Conservation (phyloP, 2,797 vertebrate genomes). For the Pseudochaenichthys georgianus region DNA sequence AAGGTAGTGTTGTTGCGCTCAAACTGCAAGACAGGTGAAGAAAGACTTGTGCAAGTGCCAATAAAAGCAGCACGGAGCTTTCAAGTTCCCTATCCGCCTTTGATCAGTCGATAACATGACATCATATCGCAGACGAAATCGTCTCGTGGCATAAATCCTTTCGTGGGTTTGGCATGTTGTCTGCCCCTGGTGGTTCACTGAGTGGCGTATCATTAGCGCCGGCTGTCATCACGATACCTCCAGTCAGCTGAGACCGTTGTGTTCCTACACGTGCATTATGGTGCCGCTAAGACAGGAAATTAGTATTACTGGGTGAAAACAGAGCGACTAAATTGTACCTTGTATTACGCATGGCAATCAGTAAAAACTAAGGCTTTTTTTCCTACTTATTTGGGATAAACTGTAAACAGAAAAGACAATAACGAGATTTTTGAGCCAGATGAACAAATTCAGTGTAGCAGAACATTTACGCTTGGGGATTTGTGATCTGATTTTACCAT, state of each 20-base stretch:
- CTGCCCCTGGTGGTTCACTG: conserved; percentile 67
- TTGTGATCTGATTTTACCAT: conserved; percentile 43
- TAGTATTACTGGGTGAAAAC: conserved; percentile 19
- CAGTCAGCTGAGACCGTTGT: conserved; percentile 39
- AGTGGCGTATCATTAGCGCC: conserved; percentile 69
- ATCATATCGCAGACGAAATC: conserved; percentile 38
- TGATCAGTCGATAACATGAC: conserved; percentile 64
- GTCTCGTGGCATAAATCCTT: conserved; percentile 46
- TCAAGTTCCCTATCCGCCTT: conserved; percentile 57
- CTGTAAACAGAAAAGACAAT: neutral
- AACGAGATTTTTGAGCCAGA: conserved; percentile 14
- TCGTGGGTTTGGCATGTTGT: conserved; percentile 59
- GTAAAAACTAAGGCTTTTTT: neutral
- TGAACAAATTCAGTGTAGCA: conserved; percentile 11
- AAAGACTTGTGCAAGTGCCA: conserved; percentile 41
- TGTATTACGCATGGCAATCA: neutral
- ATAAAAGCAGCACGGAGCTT: conserved; percentile 45
- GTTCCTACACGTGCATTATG: conserved; percentile 19
- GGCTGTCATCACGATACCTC: conserved; percentile 57
- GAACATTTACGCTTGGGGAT: conserved; percentile 29
- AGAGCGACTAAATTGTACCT: conserved; percentile 8
- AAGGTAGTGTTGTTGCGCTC: conserved; percentile 6
- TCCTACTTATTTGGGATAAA: conserved; percentile 6
- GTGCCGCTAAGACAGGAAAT: conserved; percentile 15
- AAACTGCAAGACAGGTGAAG: conserved; percentile 27